Conservation (phyloP, 2,888 invertebrate genomes). For the Heterodera filipjevi region DNA sequence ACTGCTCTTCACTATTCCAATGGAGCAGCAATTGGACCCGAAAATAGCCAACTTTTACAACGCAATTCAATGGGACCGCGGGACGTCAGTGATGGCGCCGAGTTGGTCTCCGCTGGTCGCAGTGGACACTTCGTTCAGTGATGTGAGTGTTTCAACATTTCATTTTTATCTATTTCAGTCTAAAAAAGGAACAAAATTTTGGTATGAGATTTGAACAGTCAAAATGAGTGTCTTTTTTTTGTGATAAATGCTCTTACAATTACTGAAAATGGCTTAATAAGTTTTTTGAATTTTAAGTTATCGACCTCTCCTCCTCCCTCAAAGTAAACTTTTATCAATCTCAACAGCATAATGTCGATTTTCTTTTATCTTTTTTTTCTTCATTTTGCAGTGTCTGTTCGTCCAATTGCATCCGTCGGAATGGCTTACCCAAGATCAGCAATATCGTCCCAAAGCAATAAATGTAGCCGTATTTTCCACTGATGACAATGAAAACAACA, state of each 20-base stretch:
- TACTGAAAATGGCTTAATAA: too few species aligned
- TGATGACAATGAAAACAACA: background rate
- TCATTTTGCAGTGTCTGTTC: background rate
- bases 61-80: background rate
- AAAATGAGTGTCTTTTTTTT: too few species aligned
- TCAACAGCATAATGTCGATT: too few species aligned
- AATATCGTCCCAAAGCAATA: background rate
- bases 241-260: too few species aligned
- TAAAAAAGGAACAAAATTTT: too few species aligned
- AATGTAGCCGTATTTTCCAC: background rate
- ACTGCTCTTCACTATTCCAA: constrained; percentile 43
- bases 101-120: constrained; percentile 53
- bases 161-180: background rate
- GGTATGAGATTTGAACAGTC: too few species aligned
- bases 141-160: constrained; percentile 25
- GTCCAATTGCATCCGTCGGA: constrained; percentile 1
- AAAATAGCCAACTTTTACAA: constrained; percentile 40
- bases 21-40: constrained; percentile 45
- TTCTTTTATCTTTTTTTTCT: too few species aligned
- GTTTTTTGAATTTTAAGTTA: too few species aligned
- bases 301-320: too few species aligned
- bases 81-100: background rate
- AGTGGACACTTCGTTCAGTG: constrained; percentile 42
- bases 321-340: too few species aligned
- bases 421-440: background rate